A percentile compares a stretch with the other conserved stretches of the same genome.
phyloP scores from a whole-genome alignment of 2,797 vertebrate genomes.

The Syngnathus rostellatus region DNA sequence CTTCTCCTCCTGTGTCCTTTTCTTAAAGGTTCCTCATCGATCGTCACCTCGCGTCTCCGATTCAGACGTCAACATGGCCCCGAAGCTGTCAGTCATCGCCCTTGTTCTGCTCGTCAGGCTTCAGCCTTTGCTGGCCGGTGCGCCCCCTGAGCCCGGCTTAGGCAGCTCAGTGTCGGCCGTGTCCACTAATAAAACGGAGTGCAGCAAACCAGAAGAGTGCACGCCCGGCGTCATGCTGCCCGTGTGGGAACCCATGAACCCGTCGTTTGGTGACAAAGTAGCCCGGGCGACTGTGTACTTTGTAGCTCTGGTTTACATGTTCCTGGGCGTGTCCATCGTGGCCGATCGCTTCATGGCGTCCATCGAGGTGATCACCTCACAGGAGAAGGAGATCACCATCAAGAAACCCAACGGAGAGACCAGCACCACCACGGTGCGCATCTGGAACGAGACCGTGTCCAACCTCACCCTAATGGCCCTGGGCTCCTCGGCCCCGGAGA shows the following conservation, averaged over 20 bases:
- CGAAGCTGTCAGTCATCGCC: slow-evolving; percentile 66
- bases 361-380: slow-evolving; percentile 98
- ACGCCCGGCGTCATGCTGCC: slow-evolving; percentile 84
- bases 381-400: slow-evolving; percentile 97
- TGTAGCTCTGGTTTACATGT: slow-evolving; percentile 97
- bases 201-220: slow-evolving; percentile 77
- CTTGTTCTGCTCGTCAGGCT: slow-evolving; percentile 69
- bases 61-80: slow-evolving; percentile 70
- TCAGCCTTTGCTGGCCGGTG: slow-evolving; percentile 57
- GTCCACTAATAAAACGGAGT: slow-evolving; percentile 65
- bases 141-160: slow-evolving; percentile 44
- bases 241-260: slow-evolving; percentile 91
- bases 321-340: slow-evolving; percentile 96
- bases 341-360: slow-evolving; percentile 99
- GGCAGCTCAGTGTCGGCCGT: slow-evolving; percentile 64
- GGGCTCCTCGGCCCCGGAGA: slow-evolving; percentile 94
- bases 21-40: slow-evolving; percentile 35
- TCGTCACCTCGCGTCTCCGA: slow-evolving; percentile 12
- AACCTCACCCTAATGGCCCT: slow-evolving; percentile 97
- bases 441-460: slow-evolving; percentile 98
- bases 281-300: slow-evolving; percentile 96
- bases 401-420: slow-evolving; percentile 97
- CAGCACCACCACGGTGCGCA: slow-evolving; percentile 89
- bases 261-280: slow-evolving; percentile 94
- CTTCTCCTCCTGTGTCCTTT: slow-evolving; percentile 15